phyloP scores from a whole-genome alignment of 2,888 invertebrate genomes.

The Scelioninae gen. 2 region DNA sequence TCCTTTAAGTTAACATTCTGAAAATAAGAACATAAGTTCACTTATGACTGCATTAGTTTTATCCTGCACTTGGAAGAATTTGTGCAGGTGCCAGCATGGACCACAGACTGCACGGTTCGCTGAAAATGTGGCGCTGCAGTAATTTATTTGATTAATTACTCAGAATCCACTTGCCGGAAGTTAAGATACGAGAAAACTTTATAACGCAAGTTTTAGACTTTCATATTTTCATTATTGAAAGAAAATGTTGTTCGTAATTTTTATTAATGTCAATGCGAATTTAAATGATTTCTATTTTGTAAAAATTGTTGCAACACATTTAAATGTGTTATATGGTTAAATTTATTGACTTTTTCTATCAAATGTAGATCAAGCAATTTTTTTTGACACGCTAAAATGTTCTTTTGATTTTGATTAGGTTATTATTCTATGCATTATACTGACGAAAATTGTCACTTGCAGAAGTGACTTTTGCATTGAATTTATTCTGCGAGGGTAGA shows the following conservation, averaged over 20 bases:
- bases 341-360: no score
- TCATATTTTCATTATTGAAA: neutral
- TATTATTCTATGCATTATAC: no score
- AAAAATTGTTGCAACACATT: no score
- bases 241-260: neutral
- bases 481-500: no score
- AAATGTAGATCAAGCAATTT: no score
- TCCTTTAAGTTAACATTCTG: neutral
- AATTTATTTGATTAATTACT: conserved; percentile 60
- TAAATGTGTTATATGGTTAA: no score
- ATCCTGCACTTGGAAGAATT: conserved; percentile 22
- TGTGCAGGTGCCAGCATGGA: conserved; percentile 40
- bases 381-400: no score
- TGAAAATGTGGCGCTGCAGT: conserved; percentile 49
- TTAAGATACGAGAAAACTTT: neutral
- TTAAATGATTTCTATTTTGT: no score
- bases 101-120: conserved; percentile 28
- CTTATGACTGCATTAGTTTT: conserved; percentile 10
- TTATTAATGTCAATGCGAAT: neutral
- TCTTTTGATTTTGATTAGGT: no score
- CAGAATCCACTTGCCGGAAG: conserved; percentile 18
- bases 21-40: conserved; percentile 20
- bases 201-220: neutral
- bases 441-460: no score
- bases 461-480: no score